Evolutionary conservation across 1,140 invertebrate genomes (phyloP).

Genomic region (Achatina immaculata): DNA sequence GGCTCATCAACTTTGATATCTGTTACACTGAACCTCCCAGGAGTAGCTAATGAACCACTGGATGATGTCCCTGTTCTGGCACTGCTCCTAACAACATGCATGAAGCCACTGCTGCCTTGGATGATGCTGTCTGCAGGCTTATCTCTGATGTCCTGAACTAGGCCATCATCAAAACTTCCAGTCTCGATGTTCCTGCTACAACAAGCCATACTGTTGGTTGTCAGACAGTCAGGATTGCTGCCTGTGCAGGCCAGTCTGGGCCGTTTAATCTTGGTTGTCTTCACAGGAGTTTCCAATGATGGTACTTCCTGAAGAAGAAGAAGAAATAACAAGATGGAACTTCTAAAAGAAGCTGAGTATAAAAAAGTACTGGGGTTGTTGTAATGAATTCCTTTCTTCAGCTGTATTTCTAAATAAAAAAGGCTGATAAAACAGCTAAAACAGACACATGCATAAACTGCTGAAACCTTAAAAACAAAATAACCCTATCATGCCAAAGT

Average conservation of each 20-base stretch:
- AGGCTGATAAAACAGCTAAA: too few relatives aligned
- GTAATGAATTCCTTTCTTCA: too few relatives aligned
- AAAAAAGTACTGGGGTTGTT: too few relatives aligned
- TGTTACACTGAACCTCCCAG: neutral
- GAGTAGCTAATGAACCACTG: neutral
- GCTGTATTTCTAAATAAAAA: too few relatives aligned
- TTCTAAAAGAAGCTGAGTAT: too few relatives aligned
- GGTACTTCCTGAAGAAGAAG: neutral
- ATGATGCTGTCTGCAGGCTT: neutral
- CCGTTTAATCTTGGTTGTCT: neutral
- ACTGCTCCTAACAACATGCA: neutral
- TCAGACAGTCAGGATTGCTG: neutral
- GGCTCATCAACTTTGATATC: neutral
- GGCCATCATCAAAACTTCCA: neutral
- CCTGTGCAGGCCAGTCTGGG: neutral
- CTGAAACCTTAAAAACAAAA: too few relatives aligned
- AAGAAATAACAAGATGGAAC: too few relatives aligned
- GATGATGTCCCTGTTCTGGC: neutral
- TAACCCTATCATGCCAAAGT: too few relatives aligned
- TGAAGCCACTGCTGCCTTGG: neutral
- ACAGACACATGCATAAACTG: too few relatives aligned
- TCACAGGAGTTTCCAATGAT: neutral
- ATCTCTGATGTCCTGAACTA: neutral
- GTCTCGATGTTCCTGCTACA: neutral
- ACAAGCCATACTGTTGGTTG: neutral